phyloP scores from a whole-genome alignment of 2,113 vertebrate genomes.

The Indicator maculatus region DNA sequence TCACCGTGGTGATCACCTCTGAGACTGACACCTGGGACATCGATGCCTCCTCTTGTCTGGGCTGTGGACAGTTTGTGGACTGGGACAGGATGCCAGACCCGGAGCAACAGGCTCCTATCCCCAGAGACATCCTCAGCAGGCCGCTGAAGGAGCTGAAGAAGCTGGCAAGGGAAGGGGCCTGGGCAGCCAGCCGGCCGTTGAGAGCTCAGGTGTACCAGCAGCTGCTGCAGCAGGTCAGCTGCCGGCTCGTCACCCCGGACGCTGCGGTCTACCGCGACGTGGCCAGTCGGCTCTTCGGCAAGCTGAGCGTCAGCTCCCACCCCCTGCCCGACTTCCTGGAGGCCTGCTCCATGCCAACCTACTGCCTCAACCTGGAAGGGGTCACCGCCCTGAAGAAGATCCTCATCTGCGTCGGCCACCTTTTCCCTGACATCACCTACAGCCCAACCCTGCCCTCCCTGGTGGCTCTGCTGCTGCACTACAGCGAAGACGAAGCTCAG shows the following conservation, averaged over 20 bases:
- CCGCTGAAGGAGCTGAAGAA: constrained; percentile 77
- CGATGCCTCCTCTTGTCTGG: constrained; percentile 67
- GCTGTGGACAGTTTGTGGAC: constrained; percentile 84
- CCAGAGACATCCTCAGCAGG: constrained; percentile 68
- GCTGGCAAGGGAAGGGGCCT: constrained; percentile 82
- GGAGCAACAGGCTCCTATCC: constrained; percentile 45
- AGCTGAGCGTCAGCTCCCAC: constrained; percentile 71
- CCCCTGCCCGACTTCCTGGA: constrained; percentile 84
- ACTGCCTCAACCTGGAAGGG: constrained; percentile 83
- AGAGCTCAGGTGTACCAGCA: constrained; percentile 84
- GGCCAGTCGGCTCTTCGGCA: constrained; percentile 75
- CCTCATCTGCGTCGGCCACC: constrained; percentile 78
- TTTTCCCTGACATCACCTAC: constrained; percentile 84
- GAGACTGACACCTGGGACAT: constrained; percentile 82
- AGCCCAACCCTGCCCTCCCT: constrained; percentile 83
- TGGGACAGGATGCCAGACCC: constrained; percentile 80
- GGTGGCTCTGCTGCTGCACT: constrained; percentile 86
- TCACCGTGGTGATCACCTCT: constrained; percentile 78
- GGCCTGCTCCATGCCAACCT: constrained; percentile 80
- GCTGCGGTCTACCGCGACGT: constrained; percentile 73
- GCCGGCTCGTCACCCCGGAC: constrained; percentile 73
- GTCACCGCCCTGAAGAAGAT: constrained; percentile 82
- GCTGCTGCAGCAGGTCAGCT: constrained; percentile 80
- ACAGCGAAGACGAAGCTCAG: constrained; percentile 84
- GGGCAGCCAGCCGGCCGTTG: constrained; percentile 75